Evolutionary conservation across 2,797 vertebrate genomes (phyloP).

Genomic region (Craterocephalus amniculus): DNA sequence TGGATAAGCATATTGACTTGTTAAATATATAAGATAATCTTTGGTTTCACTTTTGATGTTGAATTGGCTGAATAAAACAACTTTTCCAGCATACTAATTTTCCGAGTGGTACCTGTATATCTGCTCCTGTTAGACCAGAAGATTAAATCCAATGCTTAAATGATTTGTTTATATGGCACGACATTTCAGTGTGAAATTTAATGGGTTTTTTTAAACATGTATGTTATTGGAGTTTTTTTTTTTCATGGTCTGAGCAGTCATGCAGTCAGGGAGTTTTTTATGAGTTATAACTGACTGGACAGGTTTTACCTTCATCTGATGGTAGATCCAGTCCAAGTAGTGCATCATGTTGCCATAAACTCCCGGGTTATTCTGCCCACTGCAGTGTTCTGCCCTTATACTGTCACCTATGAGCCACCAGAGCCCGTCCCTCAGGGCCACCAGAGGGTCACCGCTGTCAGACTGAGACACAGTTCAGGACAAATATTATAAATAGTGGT

Average conservation of each 20-base stretch:
- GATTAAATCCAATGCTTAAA: constrained; percentile 13
- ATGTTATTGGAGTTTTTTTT: no score
- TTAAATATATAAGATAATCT: neutral
- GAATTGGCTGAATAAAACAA: no score
- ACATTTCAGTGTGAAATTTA: neutral
- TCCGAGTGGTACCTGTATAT: no score
- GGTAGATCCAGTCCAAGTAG: constrained; percentile 87
- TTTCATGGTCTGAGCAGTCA: no score
- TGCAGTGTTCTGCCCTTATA: constrained; percentile 85
- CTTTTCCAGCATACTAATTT: no score
- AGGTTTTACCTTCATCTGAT: constrained; percentile 86
- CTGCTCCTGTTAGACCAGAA: constrained; percentile 14
- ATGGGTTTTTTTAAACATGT: no score
- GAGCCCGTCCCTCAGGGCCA: constrained; percentile 73
- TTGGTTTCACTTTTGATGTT: no score
- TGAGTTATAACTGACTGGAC: neutral
- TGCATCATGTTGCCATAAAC: constrained; percentile 86
- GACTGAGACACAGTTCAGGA: constrained; percentile 70
- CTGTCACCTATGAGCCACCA: constrained; percentile 90
- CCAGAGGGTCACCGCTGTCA: constrained; percentile 87
- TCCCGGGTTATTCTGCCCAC: constrained; percentile 75
- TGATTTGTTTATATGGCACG: neutral
- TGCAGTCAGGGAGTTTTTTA: neutral
- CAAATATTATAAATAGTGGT: neutral
- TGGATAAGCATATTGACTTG: neutral